These are phyloP conservation scores for Heterodera carotae DNA, from an alignment of 1,140 invertebrate species.

Conservation along the genomic window DNA sequence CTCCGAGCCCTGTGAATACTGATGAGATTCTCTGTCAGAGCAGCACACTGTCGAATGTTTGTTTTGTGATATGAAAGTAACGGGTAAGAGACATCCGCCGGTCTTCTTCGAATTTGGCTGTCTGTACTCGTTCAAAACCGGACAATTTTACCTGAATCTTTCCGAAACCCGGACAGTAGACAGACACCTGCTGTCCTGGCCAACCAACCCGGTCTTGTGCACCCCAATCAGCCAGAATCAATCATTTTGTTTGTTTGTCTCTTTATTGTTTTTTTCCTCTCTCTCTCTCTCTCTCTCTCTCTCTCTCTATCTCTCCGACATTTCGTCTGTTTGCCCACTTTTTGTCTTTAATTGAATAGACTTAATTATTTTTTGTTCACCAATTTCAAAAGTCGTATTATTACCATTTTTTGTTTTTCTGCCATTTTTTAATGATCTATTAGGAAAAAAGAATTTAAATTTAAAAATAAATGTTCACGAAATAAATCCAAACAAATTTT, in stretches of 20 bases:
- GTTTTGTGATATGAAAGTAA: slow-evolving; percentile 41
- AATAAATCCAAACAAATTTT: too few species aligned
- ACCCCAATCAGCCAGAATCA: too few species aligned
- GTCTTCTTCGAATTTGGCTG: too few species aligned
- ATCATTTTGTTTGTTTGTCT: not conserved
- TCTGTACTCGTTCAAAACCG: too few species aligned
- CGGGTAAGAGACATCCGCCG: slow-evolving; percentile 35
- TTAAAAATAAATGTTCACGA: too few species aligned
- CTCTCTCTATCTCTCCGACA: not conserved
- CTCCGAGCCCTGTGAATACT: slow-evolving; percentile 12
- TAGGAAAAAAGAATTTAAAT: too few species aligned
- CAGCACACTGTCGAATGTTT: slow-evolving; percentile 25
- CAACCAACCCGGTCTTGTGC: too few species aligned
- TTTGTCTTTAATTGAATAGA: not conserved
- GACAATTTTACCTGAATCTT: too few species aligned
- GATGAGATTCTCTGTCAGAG: not conserved
- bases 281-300: not conserved
- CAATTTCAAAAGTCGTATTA: not conserved
- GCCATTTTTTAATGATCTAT: too few species aligned
- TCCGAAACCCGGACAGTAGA: too few species aligned
- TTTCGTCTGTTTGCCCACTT: not conserved
- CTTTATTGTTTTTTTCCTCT: not conserved
- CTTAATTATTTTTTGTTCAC: not conserved
- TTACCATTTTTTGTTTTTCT: not conserved
- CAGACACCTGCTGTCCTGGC: too few species aligned